Evolutionary conservation across 2,888 invertebrate genomes (phyloP).

Genomic region (Clusia tigrina): DNA sequence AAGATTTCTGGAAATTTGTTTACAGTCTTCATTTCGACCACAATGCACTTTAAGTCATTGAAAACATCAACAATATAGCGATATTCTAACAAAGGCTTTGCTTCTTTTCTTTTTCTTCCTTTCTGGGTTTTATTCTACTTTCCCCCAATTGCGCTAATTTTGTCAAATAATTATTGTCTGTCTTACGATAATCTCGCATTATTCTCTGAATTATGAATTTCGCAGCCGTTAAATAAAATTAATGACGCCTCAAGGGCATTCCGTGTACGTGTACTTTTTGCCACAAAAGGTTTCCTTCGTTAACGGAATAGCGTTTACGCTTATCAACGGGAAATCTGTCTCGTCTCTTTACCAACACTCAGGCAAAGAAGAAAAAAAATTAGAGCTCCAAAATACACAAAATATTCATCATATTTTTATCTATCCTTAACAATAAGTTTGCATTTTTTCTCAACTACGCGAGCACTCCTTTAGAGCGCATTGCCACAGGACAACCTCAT

Average conservation of each 20-base stretch:
- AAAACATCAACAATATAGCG: too few species aligned
- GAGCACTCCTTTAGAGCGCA: background rate
- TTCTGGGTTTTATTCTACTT: too few species aligned
- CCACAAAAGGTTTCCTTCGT: background rate
- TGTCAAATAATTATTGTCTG: background rate
- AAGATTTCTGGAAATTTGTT: too few species aligned
- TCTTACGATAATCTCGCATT: background rate
- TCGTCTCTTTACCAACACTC: constrained; percentile 18
- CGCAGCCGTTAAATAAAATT: constrained; percentile 41
- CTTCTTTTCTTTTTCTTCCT: too few species aligned
- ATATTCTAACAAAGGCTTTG: too few species aligned
- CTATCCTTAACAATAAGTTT: constrained; percentile 15
- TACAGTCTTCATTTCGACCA: too few species aligned
- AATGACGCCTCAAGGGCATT: constrained; percentile 40
- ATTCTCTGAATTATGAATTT: too few species aligned
- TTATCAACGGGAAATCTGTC: constrained; percentile 32
- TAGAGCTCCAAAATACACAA: constrained; percentile 7
- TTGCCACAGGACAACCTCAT: constrained; percentile 15
- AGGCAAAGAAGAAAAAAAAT: constrained; percentile 14
- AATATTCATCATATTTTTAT: constrained; percentile 19
- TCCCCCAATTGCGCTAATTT: background rate
- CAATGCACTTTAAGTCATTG: too few species aligned
- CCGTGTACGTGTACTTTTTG: constrained; percentile 1
- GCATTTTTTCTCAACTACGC: background rate
- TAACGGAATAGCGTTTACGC: constrained; percentile 15